These are phyloP conservation scores for Ellobium chinense DNA, from an alignment of 2,888 invertebrate species.

Conservation along the genomic window DNA sequence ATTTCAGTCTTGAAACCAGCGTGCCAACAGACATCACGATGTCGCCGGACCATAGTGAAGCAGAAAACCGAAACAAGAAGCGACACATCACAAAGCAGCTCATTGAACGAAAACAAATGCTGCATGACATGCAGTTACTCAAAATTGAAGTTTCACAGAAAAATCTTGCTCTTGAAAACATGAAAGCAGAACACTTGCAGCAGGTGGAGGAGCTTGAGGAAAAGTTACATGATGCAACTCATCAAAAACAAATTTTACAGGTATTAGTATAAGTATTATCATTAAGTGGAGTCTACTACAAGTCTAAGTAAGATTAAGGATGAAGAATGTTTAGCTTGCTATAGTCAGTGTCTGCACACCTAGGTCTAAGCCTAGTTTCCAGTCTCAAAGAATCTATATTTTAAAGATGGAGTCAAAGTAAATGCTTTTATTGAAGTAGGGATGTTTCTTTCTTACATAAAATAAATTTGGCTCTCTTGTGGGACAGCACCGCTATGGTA, in stretches of 20 bases:
- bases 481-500: no score
- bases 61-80: conserved; percentile 60
- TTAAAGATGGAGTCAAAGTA: no score
- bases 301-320: no score
- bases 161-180: conserved; percentile 75
- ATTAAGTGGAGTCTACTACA: no score
- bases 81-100: conserved; percentile 73
- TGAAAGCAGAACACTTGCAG: conserved; percentile 76
- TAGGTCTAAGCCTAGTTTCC: no score
- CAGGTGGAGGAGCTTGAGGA: conserved; percentile 78
- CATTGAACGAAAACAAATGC: conserved; percentile 77
- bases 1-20: conserved; percentile 77
- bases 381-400: no score
- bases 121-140: conserved; percentile 78
- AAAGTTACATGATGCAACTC: conserved; percentile 75
- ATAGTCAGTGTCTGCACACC: no score
- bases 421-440: no score
- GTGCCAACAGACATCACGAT: conserved; percentile 77
- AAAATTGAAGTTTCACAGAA: conserved; percentile 79
- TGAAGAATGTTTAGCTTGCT: no score
- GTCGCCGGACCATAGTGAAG: conserved; percentile 70
- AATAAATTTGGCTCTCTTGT: no score
- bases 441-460: no score
- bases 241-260: conserved; percentile 77
- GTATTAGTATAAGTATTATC: conserved; percentile 51